Evolutionary conservation across 2,113 vertebrate species (phyloP).

Genomic region (Crotalus tigris): DNA sequence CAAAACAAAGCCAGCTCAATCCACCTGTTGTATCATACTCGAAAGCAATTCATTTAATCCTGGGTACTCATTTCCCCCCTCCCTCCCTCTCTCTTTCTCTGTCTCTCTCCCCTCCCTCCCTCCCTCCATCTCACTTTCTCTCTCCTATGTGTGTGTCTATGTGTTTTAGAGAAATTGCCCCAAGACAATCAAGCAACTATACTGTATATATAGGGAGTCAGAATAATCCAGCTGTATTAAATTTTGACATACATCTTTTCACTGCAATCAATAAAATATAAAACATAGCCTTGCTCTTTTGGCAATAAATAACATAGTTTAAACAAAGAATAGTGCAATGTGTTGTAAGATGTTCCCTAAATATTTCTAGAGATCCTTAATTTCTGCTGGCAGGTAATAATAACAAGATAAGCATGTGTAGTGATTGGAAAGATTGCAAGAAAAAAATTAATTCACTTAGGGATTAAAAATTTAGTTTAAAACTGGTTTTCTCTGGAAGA

Average conservation of each 20-base stretch:
- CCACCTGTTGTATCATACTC: neutral
- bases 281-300: neutral
- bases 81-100: neutral
- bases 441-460: too few relatives aligned
- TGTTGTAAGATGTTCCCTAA: neutral
- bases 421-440: neutral
- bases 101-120: neutral
- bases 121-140: too few relatives aligned
- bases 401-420: neutral
- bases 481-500: neutral
- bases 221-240: neutral
- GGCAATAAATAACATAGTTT: constrained; percentile 10
- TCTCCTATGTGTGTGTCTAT: neutral
- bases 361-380: neutral
- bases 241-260: neutral
- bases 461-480: neutral
- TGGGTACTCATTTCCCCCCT: neutral
- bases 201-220: neutral
- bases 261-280: constrained; percentile 24
- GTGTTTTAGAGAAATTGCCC: neutral
- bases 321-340: neutral
- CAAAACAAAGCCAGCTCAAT: neutral
- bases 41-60: neutral
- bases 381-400: constrained; percentile 6
- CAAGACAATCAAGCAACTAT: neutral